These are phyloP conservation scores for Orycteropus afer DNA, from an alignment of 2,113 vertebrate genomes.

Conservation along the genomic window DNA sequence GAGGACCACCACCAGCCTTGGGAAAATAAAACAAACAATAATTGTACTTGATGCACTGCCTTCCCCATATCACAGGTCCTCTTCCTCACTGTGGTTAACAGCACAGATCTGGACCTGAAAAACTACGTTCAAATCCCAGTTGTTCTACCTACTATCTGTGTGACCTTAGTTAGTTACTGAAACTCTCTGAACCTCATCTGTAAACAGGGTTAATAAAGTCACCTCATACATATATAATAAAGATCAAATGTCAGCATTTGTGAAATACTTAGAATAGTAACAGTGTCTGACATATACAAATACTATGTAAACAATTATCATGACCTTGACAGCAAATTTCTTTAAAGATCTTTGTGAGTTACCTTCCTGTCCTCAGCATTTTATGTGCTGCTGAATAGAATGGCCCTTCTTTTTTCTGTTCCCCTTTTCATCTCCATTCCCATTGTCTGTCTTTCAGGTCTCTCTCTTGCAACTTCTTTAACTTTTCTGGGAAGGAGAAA, in stretches of 20 bases:
- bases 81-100: neutral
- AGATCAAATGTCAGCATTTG: neutral
- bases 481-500: neutral
- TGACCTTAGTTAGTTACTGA: neutral
- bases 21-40: neutral
- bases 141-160: neutral
- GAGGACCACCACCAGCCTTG: neutral
- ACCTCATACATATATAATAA: neutral
- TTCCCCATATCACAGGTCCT: neutral
- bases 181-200: neutral
- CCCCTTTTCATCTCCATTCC: no score
- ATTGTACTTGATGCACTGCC: neutral
- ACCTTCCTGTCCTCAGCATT: neutral
- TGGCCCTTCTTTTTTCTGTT: neutral
- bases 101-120: neutral
- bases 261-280: neutral
- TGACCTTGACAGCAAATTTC: neutral
- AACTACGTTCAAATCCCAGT: neutral
- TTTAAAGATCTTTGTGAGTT: neutral
- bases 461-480: neutral
- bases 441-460: neutral
- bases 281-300: neutral
- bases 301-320: neutral
- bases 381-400: neutral
- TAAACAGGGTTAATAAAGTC: neutral